A percentile compares a stretch with the other conserved stretches of the same genome.
phyloP scores from a whole-genome alignment of 2,888 invertebrate species.

The Euproctis similis region DNA sequence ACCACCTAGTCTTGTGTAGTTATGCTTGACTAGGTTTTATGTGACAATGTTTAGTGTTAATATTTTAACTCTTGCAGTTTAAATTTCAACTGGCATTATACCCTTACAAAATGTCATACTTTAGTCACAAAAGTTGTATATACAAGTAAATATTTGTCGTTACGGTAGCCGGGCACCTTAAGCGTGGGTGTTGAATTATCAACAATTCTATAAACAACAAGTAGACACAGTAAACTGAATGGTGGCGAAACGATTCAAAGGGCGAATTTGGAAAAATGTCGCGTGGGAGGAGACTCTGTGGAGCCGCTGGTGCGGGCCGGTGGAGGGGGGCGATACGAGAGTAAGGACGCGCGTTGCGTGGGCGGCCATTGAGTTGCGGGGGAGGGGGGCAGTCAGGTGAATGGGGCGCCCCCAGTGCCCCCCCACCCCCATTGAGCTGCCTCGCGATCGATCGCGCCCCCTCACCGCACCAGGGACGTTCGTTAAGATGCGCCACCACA shows the following conservation, averaged over 20 bases:
- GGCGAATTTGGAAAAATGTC: constrained; percentile 53
- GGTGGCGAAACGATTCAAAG: constrained; percentile 52
- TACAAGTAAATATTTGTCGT: neutral
- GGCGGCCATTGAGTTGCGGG: constrained; percentile 71
- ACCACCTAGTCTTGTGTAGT: too few relatives aligned
- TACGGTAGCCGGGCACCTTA: constrained; percentile 1
- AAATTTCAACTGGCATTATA: too few relatives aligned
- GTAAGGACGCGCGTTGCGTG: constrained; percentile 48
- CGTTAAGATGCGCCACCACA: constrained; percentile 14
- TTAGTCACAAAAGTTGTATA: too few relatives aligned
- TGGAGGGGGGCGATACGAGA: constrained; percentile 26
- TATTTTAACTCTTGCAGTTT: too few relatives aligned
- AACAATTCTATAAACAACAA: constrained; percentile 15
- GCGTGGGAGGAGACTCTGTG: constrained; percentile 58
- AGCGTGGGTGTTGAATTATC: constrained; percentile 21
- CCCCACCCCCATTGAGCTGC: constrained; percentile 53
- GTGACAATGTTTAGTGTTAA: too few relatives aligned
- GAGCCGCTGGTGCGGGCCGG: constrained; percentile 30
- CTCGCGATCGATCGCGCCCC: constrained; percentile 52
- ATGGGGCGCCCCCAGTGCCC: constrained; percentile 22
- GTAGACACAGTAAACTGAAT: constrained; percentile 55
- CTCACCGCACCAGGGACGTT: constrained; percentile 12
- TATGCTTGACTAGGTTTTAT: too few relatives aligned
- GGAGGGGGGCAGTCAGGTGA: constrained; percentile 47
- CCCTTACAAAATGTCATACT: too few relatives aligned